Conservation (phyloP, 1,140 invertebrate genomes). For the Caenorhabditis remanei region DNA sequence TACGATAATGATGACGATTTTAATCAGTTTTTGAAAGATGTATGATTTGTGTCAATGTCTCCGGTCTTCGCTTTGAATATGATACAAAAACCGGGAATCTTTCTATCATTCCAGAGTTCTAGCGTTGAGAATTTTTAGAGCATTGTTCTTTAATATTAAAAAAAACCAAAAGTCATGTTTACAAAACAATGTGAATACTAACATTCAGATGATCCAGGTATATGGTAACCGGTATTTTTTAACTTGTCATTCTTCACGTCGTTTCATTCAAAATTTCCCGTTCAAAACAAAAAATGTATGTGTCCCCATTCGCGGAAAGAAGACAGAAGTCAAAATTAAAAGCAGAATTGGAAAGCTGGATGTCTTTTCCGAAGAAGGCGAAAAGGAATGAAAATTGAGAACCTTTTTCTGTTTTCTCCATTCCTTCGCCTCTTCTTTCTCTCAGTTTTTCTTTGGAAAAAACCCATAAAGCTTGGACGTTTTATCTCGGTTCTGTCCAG, state of each 20-base stretch:
- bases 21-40: slow-evolving; percentile 38
- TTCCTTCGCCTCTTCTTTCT: not conserved
- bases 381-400: slow-evolving; percentile 10
- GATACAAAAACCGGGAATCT: too few species aligned
- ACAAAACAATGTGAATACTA: too few species aligned
- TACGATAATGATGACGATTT: slow-evolving; percentile 17
- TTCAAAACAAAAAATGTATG: not conserved
- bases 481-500: slow-evolving; percentile 37
- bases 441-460: not conserved
- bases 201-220: not conserved
- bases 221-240: slow-evolving; percentile 9
- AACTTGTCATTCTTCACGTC: not conserved
- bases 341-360: slow-evolving; percentile 23
- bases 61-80: not conserved
- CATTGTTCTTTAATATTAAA: too few species aligned
- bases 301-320: not conserved
- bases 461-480: slow-evolving; percentile 26
- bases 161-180: too few species aligned
- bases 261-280: not conserved
- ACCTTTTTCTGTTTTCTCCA: not conserved
- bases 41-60: slow-evolving; percentile 6
- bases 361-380: not conserved
- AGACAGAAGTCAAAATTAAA: not conserved
- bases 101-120: too few species aligned
- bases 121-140: too few species aligned